Conservation (phyloP, 2,888 invertebrate genomes). For the Nasonovia ribisnigri region DNA sequence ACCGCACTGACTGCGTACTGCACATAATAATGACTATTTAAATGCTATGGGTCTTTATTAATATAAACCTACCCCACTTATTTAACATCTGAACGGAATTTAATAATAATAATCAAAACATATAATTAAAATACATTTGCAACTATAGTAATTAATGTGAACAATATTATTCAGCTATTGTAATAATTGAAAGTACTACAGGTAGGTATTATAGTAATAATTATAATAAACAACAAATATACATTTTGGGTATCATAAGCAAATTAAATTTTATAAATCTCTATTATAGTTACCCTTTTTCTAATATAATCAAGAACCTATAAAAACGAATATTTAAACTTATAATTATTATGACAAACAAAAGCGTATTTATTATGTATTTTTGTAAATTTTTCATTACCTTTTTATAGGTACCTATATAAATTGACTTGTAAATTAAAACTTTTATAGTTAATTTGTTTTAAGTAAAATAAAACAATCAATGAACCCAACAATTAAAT, state of each 20-base stretch:
- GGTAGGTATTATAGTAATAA: neutral
- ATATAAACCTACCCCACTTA: neutral
- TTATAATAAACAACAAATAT: neutral
- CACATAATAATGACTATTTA: neutral
- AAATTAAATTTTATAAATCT: neutral
- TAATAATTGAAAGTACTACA: neutral
- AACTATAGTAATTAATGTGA: neutral
- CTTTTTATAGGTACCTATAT: neutral
- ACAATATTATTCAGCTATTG: neutral
- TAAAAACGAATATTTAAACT: neutral
- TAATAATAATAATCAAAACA: neutral
- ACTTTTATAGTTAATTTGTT: constrained; percentile 28
- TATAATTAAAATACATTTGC: neutral
- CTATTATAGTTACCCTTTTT: neutral
- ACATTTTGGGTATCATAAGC: neutral
- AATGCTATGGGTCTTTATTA: neutral
- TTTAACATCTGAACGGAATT: neutral
- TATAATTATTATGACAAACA: neutral
- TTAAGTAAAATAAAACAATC: constrained; percentile 43
- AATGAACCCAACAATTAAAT: constrained; percentile 8
- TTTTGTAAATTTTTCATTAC: neutral
- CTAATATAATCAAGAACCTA: neutral
- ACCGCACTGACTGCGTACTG: neutral
- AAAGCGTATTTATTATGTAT: constrained; percentile 1
- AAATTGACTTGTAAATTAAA: constrained; percentile 1